Evolutionary conservation across 2,797 vertebrate species (phyloP), one percentile per base, ranked within the genome.

Genomic region (Martes flavigula): DNA sequence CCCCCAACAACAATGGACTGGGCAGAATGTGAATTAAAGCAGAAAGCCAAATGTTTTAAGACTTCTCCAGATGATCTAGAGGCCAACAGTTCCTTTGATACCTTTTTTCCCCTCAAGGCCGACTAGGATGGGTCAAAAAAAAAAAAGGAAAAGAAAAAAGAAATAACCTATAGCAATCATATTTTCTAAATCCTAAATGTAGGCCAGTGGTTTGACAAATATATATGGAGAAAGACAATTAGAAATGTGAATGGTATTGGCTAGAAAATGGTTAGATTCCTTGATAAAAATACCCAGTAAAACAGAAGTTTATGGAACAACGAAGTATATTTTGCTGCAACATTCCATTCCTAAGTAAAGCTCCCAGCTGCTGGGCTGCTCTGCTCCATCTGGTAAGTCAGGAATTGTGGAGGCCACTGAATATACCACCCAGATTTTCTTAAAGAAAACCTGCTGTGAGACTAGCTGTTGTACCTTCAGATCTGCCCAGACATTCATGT

Each of bases 151-250:
- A 40, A 62, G 1, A 38, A 23, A n/a, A 70, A 70, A 38, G 38
- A 72, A n/a, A 72, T 4, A 43, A 81, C 5, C 84, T 87, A n/a
- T 2, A 70, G 10, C 56, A 20, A 79, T 82, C 35, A 51, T 30
- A 93, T 58, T 95, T 91, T 84, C 43, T 46, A 91, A 93, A 91
- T 78, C 12, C 17, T 85, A 60, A 93, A 72, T 35, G 3, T 88
- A 85, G 25, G 78, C 13, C 70, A 70, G 12, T 70, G 6, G 13
- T 72, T 84, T 87, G 27, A 72, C 23, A 94, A 81, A 78, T 68
- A 64, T n/a, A 91, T 54, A 84, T 25, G 51, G 30, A 62, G 51
- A 81, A 94, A 83, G n/a, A 84, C 17, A 72, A 40, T 78, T 93
- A 64, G 32, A 94, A 48, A 78, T 48, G 30, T 72, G 18, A 77